phyloP scores from a whole-genome alignment of 2,888 invertebrate species.

The Epistrophella euchroma region DNA sequence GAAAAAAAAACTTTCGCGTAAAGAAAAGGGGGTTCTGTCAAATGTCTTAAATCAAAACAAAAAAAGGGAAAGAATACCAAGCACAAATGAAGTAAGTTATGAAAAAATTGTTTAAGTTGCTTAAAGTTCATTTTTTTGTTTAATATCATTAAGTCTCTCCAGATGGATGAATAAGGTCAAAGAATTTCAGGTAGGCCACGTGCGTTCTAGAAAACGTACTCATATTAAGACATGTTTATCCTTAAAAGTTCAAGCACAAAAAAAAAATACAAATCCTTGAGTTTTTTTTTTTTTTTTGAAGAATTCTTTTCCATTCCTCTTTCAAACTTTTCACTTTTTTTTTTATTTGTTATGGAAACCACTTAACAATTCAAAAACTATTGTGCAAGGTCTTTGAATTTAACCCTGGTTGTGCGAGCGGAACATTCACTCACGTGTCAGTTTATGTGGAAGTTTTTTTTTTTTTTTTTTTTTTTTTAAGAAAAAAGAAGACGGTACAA shows the following conservation, averaged over 20 bases:
- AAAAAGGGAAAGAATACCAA: too few relatives aligned
- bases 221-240: slow-evolving; percentile 10
- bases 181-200: background rate
- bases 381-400: slow-evolving; percentile 32
- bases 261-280: slow-evolving; percentile 6
- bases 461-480: background rate
- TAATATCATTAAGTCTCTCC: background rate
- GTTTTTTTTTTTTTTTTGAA: slow-evolving; percentile 1
- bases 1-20: too few relatives aligned
- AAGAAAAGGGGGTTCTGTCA: too few relatives aligned
- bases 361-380: slow-evolving; percentile 36
- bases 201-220: slow-evolving; percentile 3
- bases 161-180: background rate
- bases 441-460: slow-evolving; percentile 3
- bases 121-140: background rate
- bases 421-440: slow-evolving; percentile 23
- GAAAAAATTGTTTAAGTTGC: background rate
- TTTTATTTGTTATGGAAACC: slow-evolving; percentile 9
- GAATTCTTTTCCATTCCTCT: slow-evolving; percentile 25
- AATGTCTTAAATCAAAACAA: too few relatives aligned
- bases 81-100: too few relatives aligned
- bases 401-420: background rate
- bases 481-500: background rate
- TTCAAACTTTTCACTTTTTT: slow-evolving; percentile 12
- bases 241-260: slow-evolving; percentile 14